phyloP scores from a whole-genome alignment of 37 sponge, comb jelly and placozoan species.

The Tethya wilhelma region DNA sequence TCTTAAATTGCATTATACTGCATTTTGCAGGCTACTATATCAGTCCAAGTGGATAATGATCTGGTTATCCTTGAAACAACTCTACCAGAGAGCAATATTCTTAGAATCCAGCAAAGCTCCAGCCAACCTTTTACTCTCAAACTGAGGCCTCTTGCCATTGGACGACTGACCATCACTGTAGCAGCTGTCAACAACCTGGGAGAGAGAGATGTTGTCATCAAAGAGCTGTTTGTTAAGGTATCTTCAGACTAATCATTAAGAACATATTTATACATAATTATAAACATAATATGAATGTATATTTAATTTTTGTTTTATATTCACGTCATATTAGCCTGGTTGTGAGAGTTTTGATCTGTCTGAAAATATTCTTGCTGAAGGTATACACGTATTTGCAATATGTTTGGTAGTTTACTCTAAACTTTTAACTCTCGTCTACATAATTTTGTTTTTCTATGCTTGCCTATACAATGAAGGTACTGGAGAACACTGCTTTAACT shows the following conservation, averaged over 20 bases:
- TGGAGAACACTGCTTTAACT: slow-evolving; percentile 20
- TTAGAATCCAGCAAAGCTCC: neutral
- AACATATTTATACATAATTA: neutral
- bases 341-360: slow-evolving; percentile 49
- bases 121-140: slow-evolving; percentile 15
- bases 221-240: slow-evolving; percentile 57
- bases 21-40: slow-evolving; percentile 31
- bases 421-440: neutral
- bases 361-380: slow-evolving; percentile 19
- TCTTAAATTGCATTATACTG: neutral
- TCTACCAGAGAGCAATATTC: neutral
- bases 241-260: no score
- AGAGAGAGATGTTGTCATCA: slow-evolving; percentile 43
- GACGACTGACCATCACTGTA: slow-evolving; percentile 33
- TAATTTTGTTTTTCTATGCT: neutral
- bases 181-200: neutral
- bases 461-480: slow-evolving; percentile 5
- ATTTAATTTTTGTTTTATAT: neutral
- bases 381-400: neutral
- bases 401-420: neutral
- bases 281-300: neutral
- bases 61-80: slow-evolving; percentile 10
- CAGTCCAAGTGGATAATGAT: slow-evolving; percentile 33
- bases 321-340: slow-evolving; percentile 46
- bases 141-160: slow-evolving; percentile 46